Base-by-base conservation (phyloP, 2,888 invertebrate species). In the Dicranocentrus wangi region DNA sequence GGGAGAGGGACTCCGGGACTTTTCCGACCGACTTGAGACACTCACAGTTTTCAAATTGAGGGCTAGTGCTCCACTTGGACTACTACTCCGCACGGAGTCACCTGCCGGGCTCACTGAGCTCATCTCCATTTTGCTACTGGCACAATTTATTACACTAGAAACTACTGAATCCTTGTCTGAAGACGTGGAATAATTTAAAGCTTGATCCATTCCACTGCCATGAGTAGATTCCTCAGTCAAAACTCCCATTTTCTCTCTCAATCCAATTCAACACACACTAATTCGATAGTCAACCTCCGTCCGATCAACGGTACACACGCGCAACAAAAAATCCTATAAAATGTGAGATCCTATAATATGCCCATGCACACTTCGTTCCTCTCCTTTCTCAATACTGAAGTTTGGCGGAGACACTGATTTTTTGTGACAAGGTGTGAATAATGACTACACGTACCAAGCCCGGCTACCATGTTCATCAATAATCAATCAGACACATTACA, bases 21-120 rank as follows among this genome's bases (percentile, higher is more conserved):
- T 69, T 23, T 68, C 73, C 21, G 47, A 61, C 10, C 25, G 5
- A 17, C 73, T 73, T 17, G 80, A 80, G 15, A 81, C 81, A 17
- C 68, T 75, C 19, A 81, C 81, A 55, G 81, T 81, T 81, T 81
- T 81, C 73, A 81, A 75, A 53, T 81, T 81, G n/a, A 81, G 51
- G 17, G 81, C 81, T 32, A 81, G 39, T 27, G 55, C 63, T 69
- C 81, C 81, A 65, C 75, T 63, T 5, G 75, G 81, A 81, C 81
- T 81, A 60, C 43, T 72, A 39, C 75, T 69, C 13, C 81, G 25
- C 21, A 17, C 17, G 10, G 42, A 39, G 19, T 80, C 80, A 61
- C 80, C 61, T 15, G 19, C 73, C 21, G 55, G 39, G 75, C 75
- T 75, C 28, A 72, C 60, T 7, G 79, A 68, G 68, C 51, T 68